A percentile compares a stretch with the other conserved stretches of the same genome.
phyloP scores from a whole-genome alignment of 2,888 invertebrate species.

The Brenthis ino region DNA sequence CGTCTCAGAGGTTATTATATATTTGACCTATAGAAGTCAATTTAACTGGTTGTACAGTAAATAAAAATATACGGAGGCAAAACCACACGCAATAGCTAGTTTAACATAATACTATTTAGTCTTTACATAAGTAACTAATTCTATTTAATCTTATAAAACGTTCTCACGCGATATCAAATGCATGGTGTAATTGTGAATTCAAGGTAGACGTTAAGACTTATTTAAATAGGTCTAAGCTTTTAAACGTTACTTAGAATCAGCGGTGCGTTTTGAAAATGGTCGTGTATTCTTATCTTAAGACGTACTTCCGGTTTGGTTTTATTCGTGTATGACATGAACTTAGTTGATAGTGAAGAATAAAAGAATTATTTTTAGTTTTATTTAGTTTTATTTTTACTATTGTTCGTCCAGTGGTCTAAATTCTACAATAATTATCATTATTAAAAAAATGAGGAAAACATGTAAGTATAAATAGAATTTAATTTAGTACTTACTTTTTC shows the following conservation, averaged over 20 bases:
- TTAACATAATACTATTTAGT: slow-evolving; percentile 19
- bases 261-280: slow-evolving; percentile 26
- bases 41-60: too few relatives aligned
- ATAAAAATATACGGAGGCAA: not conserved
- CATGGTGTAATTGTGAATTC: slow-evolving; percentile 36
- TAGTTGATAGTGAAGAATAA: slow-evolving; percentile 24
- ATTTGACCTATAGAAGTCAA: too few relatives aligned
- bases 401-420: too few relatives aligned
- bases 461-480: too few relatives aligned
- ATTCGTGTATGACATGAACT: slow-evolving; percentile 28
- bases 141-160: slow-evolving; percentile 36
- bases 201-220: slow-evolving; percentile 34
- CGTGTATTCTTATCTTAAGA: slow-evolving; percentile 28
- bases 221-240: slow-evolving; percentile 36
- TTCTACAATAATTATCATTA: too few relatives aligned
- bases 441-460: too few relatives aligned
- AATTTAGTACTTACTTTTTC: too few relatives aligned
- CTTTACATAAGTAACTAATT: slow-evolving; percentile 33
- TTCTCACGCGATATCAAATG: slow-evolving; percentile 38
- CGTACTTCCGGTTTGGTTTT: slow-evolving; percentile 16
- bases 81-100: not conserved
- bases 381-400: too few relatives aligned
- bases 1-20: too few relatives aligned
- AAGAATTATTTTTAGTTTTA: not conserved
- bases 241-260: slow-evolving; percentile 24